phyloP scores from a whole-genome alignment of 2,797 vertebrate species.

The Trachurus trachurus region DNA sequence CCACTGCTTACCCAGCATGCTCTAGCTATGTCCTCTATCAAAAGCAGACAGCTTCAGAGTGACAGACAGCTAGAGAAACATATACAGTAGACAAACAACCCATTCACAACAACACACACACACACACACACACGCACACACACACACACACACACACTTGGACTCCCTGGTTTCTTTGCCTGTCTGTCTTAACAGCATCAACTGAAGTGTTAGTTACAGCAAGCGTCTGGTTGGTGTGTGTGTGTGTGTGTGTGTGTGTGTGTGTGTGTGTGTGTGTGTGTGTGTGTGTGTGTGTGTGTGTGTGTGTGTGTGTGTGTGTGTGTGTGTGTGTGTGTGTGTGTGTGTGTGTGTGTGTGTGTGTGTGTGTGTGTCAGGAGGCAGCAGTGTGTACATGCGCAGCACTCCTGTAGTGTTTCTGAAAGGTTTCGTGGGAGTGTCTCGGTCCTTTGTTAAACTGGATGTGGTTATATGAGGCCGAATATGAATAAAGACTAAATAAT shows the following conservation, averaged over 20 bases:
- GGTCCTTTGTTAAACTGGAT: conserved; percentile 77
- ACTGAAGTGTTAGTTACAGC: conserved; percentile 52
- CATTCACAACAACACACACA: too few species aligned
- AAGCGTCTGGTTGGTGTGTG: conserved; percentile 19
- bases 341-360: conserved; percentile 37
- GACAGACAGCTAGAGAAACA: conserved; percentile 61
- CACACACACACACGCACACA: conserved; percentile 9
- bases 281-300: too few species aligned
- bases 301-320: too few species aligned
- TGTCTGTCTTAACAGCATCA: conserved; percentile 66
- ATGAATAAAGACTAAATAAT: conserved; percentile 86
- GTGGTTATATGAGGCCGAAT: conserved; percentile 71
- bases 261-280: too few species aligned
- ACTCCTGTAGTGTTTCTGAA: conserved; percentile 82
- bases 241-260: conserved; percentile 27
- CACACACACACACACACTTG: conserved; percentile 31
- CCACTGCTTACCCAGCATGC: conserved; percentile 78
- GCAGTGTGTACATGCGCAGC: conserved; percentile 50
- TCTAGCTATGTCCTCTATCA: conserved; percentile 59
- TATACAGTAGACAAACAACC: conserved; percentile 32
- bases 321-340: too few species aligned
- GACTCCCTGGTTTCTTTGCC: conserved; percentile 46
- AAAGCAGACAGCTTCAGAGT: conserved; percentile 68
- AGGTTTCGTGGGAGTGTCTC: conserved; percentile 72
- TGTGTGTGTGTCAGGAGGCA: conserved; percentile 41